These are phyloP conservation scores for Abrostola tripartita DNA, from an alignment of 2,888 invertebrate species.

Conservation along the genomic window DNA sequence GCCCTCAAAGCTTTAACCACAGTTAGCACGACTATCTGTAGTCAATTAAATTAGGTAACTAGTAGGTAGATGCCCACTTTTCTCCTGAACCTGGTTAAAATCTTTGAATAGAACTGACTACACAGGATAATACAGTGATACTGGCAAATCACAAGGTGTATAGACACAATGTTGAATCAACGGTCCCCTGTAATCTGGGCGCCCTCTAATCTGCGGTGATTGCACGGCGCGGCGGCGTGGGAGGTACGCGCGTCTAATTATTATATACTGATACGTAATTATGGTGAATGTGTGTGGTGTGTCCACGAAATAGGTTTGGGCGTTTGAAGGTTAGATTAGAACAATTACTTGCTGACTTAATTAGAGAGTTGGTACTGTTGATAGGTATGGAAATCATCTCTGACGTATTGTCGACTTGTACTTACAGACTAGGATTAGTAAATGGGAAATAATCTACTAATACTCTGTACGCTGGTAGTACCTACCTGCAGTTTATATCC, in stretches of 20 bases:
- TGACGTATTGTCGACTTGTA: background rate
- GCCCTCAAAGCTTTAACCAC: too few relatives aligned
- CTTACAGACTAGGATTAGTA: background rate
- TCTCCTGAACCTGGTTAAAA: background rate
- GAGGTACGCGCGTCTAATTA: conserved; percentile 40
- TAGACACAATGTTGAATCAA: conserved; percentile 52
- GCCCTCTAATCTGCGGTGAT: conserved; percentile 46
- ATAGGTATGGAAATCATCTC: background rate
- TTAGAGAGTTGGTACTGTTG: background rate
- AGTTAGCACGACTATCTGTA: too few relatives aligned
- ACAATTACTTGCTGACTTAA: background rate
- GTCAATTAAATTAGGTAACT: too few relatives aligned
- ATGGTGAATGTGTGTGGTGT: conserved; percentile 15
- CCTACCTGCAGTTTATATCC: too few relatives aligned
- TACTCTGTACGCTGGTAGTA: too few relatives aligned
- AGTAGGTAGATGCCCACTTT: background rate
- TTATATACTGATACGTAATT: conserved; percentile 37
- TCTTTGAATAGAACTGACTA: conserved; percentile 21
- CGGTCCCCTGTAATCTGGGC: conserved; percentile 40
- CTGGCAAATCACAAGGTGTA: conserved; percentile 53
- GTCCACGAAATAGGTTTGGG: background rate
- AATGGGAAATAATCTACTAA: background rate
- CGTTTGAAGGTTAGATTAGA: background rate
- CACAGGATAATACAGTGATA: conserved; percentile 16
- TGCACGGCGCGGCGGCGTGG: conserved; percentile 26